Evolutionary conservation across 2,797 vertebrate genomes (phyloP).

Genomic region (Helicolenus hilgendorfi): DNA sequence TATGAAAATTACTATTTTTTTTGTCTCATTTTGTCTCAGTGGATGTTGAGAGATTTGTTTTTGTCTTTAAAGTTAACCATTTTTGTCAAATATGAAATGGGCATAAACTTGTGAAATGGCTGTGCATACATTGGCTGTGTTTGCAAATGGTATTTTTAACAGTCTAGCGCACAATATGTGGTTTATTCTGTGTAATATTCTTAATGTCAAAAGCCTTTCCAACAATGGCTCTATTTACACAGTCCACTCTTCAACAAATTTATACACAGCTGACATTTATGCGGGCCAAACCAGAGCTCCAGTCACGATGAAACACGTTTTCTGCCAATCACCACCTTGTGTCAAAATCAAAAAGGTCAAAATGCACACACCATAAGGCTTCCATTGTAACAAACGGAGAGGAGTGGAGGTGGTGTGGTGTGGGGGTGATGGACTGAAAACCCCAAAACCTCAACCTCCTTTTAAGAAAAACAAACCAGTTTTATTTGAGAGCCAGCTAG

Average conservation of each 20-base stretch:
- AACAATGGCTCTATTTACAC: slow-evolving; percentile 33
- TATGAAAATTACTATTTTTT: slow-evolving; percentile 33
- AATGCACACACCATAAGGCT: slow-evolving; percentile 70
- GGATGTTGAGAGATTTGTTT: slow-evolving; percentile 43
- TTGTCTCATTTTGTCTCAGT: slow-evolving; percentile 19
- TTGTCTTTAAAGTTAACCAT: slow-evolving; percentile 16
- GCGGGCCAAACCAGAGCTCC: slow-evolving; percentile 64
- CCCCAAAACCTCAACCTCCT: slow-evolving; percentile 85
- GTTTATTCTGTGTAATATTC: slow-evolving; percentile 22
- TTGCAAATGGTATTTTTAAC: not conserved
- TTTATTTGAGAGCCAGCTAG: slow-evolving; percentile 82
- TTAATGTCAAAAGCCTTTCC: slow-evolving; percentile 20
- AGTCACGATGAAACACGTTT: slow-evolving; percentile 71
- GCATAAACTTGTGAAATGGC: not conserved
- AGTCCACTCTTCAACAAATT: slow-evolving; percentile 34
- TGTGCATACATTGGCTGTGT: not conserved
- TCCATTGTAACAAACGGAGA: slow-evolving; percentile 77
- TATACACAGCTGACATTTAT: slow-evolving; percentile 78
- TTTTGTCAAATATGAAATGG: slow-evolving; percentile 6
- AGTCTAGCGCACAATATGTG: not conserved
- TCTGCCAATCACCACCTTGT: slow-evolving; percentile 78
- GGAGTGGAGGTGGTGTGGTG: slow-evolving; percentile 77
- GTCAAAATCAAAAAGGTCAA: slow-evolving; percentile 78
- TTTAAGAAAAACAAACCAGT: slow-evolving; percentile 87
- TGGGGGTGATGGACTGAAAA: slow-evolving; percentile 80